Evolutionary conservation across 2,797 vertebrate species (phyloP), one percentile per base, ranked within the genome.

Genomic region (Cyprinella venusta): DNA sequence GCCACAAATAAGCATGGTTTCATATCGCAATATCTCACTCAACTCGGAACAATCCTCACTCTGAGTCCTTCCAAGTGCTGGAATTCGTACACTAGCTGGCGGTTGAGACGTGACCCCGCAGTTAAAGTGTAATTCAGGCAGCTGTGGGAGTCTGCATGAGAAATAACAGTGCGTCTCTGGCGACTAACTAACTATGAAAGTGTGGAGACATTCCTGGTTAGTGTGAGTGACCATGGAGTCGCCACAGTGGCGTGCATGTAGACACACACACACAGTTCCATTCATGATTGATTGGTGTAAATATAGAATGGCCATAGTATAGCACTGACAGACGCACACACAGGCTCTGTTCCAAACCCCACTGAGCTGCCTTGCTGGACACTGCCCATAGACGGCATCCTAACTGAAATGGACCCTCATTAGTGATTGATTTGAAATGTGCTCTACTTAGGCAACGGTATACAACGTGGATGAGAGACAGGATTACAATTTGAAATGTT

Each of bases 141-240:
- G 88, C 91, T 91, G 88, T 88, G 86, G 86, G 86, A 76, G 78
- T 81, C 79, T 79, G 76, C 85, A 82, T 91, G 85, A 91, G 89
- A 92, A 91, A 88, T 88, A 90, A 91, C 89, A 91, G 89, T 89
- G 76, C 86, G 87, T 87, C 84, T 89, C 89, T 90, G 90, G 91
- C 90, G 92, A 90, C 90, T 86, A 85, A 88, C 90, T 92, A 87
- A 64, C 21, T 84, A 90, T 88, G 88, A 91, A 91, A 92, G 91
- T 93, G 92, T 90, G 92, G 90, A 69, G 90, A 92, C 93, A 94
- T 95, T 95, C 93, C 91, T 94, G 0, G 90, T 92, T 91, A 88
- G 89, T 89, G 88, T 91, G 90, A 92, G 89, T 89, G 90, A 93
- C 94, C 94, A 87, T 92, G 81, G 87, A 89, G 92, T 75, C 87